These are phyloP conservation scores for Cyclopterus lumpus DNA, from an alignment of 2,797 vertebrate genomes.

Conservation along the genomic window DNA sequence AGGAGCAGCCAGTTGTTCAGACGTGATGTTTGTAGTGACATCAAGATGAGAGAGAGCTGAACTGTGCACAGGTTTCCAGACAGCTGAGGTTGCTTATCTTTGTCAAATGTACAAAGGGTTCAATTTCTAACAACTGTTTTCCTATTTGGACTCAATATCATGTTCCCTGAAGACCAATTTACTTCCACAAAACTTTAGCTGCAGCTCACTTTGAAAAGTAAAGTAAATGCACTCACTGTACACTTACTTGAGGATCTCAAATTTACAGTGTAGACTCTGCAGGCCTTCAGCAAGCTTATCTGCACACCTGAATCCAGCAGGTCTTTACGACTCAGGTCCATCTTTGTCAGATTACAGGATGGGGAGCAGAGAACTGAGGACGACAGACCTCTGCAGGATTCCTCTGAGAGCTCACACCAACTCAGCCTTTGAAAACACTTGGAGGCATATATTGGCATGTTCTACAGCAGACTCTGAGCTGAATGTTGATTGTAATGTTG, in stretches of 20 bases:
- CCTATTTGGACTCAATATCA: not conserved
- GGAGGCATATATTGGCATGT: not conserved
- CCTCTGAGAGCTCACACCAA: slow-evolving; percentile 57
- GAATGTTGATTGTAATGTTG: not conserved
- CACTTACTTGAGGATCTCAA: slow-evolving; percentile 62
- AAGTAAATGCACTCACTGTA: not conserved
- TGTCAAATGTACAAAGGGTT: not conserved
- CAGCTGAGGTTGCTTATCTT: too few species aligned
- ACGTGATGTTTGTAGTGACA: too few species aligned
- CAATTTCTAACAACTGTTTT: not conserved
- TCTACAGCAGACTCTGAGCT: not conserved
- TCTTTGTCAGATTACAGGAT: slow-evolving; percentile 52
- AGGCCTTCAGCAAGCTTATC: slow-evolving; percentile 24
- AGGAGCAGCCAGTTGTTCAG: too few species aligned
- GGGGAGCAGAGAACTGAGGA: slow-evolving; percentile 36
- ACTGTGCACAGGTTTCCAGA: too few species aligned
- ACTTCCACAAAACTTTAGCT: not conserved
- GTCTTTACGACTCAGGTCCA: slow-evolving; percentile 63
- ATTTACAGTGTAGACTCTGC: slow-evolving; percentile 35
- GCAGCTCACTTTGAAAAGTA: not conserved
- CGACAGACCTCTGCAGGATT: slow-evolving; percentile 40
- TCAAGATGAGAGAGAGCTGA: too few species aligned
- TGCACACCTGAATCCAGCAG: slow-evolving; percentile 51
- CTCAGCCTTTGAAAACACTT: slow-evolving; percentile 44
- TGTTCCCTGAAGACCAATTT: too few species aligned